These are phyloP conservation scores for Apamea sordens DNA, from an alignment of 2,888 invertebrate species.

Conservation along the genomic window DNA sequence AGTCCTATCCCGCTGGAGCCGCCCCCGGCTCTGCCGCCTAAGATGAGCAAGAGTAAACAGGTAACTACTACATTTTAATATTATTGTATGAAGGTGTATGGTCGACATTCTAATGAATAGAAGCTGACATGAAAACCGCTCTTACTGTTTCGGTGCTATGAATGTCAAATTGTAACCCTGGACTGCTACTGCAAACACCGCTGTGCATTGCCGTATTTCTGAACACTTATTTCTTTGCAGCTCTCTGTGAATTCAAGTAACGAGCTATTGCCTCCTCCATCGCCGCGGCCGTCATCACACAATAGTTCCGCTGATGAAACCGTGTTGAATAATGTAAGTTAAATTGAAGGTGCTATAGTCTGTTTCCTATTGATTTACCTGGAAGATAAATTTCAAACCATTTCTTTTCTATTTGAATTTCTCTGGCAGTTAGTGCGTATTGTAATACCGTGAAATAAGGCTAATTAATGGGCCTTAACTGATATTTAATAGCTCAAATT, in stretches of 20 bases:
- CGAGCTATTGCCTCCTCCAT: conserved; percentile 85
- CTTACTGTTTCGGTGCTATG: neutral
- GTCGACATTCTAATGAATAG: no score
- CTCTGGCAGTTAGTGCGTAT: neutral
- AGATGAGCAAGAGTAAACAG: conserved; percentile 87
- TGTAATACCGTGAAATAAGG: neutral
- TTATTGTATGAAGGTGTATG: neutral
- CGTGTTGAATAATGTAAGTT: conserved; percentile 79
- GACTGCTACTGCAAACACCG: neutral
- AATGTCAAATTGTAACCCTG: neutral
- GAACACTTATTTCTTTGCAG: conserved; percentile 64
- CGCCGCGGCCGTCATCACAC: conserved; percentile 86
- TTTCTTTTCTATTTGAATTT: neutral
- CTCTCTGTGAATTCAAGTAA: conserved; percentile 84
- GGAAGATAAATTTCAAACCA: neutral
- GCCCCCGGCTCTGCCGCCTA: conserved; percentile 90
- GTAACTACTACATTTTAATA: conserved; percentile 62
- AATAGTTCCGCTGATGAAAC: conserved; percentile 85
- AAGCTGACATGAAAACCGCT: neutral
- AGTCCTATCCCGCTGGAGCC: conserved; percentile 88
- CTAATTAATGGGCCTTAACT: conserved; percentile 17
- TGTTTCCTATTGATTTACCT: neutral
- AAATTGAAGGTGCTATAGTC: neutral
- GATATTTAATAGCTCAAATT: conserved; percentile 12
- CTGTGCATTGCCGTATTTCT: conserved; percentile 2